A percentile compares a stretch with the other conserved stretches of the same genome.
Evolutionary conservation across 64 coral and sea anemone species (phyloP).

Genomic region (Cladopsammia gracilis): DNA sequence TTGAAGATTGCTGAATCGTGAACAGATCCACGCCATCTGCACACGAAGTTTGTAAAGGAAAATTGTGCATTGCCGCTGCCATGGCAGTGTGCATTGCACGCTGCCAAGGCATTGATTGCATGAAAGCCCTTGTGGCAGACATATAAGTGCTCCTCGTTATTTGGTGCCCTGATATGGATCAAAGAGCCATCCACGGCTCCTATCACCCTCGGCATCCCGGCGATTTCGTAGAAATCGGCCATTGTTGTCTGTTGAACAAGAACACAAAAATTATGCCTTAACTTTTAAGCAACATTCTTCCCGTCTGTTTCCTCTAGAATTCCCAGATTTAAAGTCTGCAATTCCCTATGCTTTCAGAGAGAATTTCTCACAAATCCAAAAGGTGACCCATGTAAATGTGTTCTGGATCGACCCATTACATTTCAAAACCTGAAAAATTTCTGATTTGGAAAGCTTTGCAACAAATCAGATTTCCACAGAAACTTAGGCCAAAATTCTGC

Average conservation of each 20-base stretch:
- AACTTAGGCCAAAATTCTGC: too few relatives aligned
- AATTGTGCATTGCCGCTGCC: slow-evolving; percentile 24
- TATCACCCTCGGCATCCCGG: neutral
- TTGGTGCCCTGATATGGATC: neutral
- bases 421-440: neutral
- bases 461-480: too few relatives aligned
- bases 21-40: slow-evolving; percentile 24
- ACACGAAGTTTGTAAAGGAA: slow-evolving; percentile 23
- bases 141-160: slow-evolving; percentile 25
- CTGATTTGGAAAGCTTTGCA: too few relatives aligned
- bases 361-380: too few relatives aligned
- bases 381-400: too few relatives aligned
- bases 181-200: slow-evolving; percentile 36
- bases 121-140: slow-evolving; percentile 58
- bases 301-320: neutral
- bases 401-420: neutral
- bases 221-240: slow-evolving; percentile 27
- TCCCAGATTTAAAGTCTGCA: neutral
- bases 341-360: slow-evolving; percentile 9
- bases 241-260: slow-evolving; percentile 12
- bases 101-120: slow-evolving; percentile 31
- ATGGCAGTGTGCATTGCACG: slow-evolving; percentile 30
- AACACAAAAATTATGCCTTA: neutral
- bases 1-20: slow-evolving; percentile 24
- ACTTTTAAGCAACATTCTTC: too few relatives aligned